Evolutionary conservation across 2,797 vertebrate species (phyloP), one percentile per base, ranked within the genome.

Genomic region (Pseudomugil gertrudae): DNA sequence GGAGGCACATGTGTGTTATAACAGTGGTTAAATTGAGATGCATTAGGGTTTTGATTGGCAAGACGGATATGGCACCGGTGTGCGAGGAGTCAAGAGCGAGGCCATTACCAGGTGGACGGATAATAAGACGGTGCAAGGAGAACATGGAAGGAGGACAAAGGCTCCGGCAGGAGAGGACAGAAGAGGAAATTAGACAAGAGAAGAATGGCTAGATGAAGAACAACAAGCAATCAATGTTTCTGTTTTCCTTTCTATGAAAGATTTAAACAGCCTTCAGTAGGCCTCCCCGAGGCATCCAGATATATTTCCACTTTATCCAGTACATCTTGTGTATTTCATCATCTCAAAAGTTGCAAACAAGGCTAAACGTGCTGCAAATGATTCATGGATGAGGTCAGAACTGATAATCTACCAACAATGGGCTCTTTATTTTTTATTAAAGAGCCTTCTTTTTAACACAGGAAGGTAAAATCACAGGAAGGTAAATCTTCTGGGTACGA

Each of bases 1-100:
- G 4, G 38, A 5, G 43, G 47, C 47, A 57, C 24, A 51, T 62
- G 69, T 58, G 74, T 71, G 78, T 63, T 72, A 69, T 69, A 78
- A 36, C 50, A 55, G 67, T 79, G 67, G 58, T 79, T 88, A 81
- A 89, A 88, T 76, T 81, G 78, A 84, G 74, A 84, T 77, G 63
- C 71, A 82, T 87, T 82, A 79, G 75, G 73, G 63, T 83, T 77
- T 74, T 83, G 74, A 84, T 84, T 78, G 76, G 74, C 67, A 40
- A 26, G 24, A 70, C 17, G 58, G 63, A 71, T 45, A 24, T 17
- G 24, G 62, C 29, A 68, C 14, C 7, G 1, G 54, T 38, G n/a
- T 59, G 65, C 38, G 60, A 35, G 62, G 11, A 68, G 69, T 57
- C 0, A 3, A 69, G 61, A 69, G 56, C 9, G 40, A 69, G 72